Evolutionary conservation across 2,888 invertebrate genomes (phyloP).

Genomic region (Lycia hirtaria): DNA sequence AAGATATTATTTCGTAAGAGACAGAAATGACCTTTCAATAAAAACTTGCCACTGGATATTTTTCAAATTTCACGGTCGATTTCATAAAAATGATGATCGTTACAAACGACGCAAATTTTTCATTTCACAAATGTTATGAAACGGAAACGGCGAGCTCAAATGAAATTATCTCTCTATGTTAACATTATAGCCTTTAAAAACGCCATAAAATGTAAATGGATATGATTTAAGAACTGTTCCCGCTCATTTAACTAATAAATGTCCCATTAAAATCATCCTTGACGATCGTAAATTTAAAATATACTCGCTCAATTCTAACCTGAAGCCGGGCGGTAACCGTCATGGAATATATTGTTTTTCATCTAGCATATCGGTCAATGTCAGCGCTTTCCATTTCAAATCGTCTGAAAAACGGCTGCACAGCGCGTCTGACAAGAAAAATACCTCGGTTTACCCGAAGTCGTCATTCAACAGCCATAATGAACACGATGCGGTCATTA

Average conservation of each 20-base stretch:
- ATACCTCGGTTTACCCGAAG: conserved; percentile 39
- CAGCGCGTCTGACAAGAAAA: conserved; percentile 33
- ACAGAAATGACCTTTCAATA: too few relatives aligned
- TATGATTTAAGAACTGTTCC: conserved; percentile 40
- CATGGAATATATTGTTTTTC: conserved; percentile 69
- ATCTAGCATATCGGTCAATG: conserved; percentile 76
- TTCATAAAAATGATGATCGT: neutral
- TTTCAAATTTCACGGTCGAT: conserved; percentile 2
- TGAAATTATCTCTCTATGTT: conserved; percentile 16
- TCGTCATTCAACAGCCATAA: conserved; percentile 49
- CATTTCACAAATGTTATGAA: neutral
- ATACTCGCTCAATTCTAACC: conserved; percentile 30
- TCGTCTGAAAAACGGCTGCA: conserved; percentile 49
- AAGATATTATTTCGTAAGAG: too few relatives aligned
- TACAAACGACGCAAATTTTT: neutral
- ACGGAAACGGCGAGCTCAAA: neutral
- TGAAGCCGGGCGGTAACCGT: conserved; percentile 24
- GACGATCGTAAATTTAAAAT: conserved; percentile 40
- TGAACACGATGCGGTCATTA: conserved; percentile 45
- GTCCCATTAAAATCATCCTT: conserved; percentile 38
- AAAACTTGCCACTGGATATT: too few relatives aligned
- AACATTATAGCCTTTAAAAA: conserved; percentile 18
- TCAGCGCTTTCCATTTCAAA: conserved; percentile 72
- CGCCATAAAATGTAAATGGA: conserved; percentile 35
- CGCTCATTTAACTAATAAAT: conserved; percentile 43